Percentiles rank a stretch among this genome's conserved stretches.
Evolutionary conservation across 2,113 vertebrate genomes (phyloP).

Genomic region (Galbula dea): DNA sequence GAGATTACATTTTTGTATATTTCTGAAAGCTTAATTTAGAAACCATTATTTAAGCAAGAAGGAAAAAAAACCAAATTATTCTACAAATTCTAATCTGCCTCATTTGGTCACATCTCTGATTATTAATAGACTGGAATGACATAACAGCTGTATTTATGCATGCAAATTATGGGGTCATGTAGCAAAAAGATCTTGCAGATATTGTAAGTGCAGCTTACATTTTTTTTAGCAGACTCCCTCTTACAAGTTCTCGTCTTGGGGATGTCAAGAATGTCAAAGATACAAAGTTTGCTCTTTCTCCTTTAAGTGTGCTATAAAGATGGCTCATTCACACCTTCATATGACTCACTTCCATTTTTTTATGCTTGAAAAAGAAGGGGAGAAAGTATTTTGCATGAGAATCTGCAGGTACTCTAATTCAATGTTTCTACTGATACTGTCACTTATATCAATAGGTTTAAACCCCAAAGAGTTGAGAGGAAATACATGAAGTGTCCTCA

Average conservation of each 20-base stretch:
- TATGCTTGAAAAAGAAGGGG: not conserved
- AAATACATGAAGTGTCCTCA: not conserved
- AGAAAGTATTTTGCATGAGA: not conserved
- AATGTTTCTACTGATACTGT: not conserved
- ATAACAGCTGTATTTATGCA: not conserved
- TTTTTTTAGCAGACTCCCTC: not conserved
- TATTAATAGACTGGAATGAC: not conserved
- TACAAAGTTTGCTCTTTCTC: not conserved
- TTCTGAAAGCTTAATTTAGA: not conserved
- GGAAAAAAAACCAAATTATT: not conserved
- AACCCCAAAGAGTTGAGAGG: not conserved
- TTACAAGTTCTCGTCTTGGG: not conserved
- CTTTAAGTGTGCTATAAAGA: not conserved
- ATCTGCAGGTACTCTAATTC: not conserved
- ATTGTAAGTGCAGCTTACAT: not conserved
- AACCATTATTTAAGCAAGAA: not conserved
- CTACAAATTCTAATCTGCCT: not conserved
- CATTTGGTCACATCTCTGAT: not conserved
- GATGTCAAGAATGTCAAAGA: not conserved
- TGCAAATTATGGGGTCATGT: not conserved
- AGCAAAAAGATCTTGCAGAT: not conserved
- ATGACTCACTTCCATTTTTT: not conserved
- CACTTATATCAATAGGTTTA: not conserved
- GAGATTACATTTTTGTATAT: not conserved
- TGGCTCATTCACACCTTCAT: not conserved